phyloP scores from a whole-genome alignment of 2,113 vertebrate species.

The Phasianus colchicus region DNA sequence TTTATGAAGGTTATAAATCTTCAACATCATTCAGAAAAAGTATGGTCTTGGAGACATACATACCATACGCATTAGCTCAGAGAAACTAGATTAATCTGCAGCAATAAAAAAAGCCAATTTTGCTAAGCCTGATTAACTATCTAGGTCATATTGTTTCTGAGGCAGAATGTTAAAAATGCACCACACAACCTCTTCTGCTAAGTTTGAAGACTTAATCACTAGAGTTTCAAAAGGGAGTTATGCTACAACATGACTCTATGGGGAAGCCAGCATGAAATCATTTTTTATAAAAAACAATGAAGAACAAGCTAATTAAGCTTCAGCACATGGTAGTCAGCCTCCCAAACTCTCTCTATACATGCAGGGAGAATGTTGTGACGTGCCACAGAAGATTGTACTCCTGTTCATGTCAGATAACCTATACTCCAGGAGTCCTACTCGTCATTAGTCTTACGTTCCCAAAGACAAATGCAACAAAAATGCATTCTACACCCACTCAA shows the following conservation, averaged over 20 bases:
- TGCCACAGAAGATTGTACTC: neutral
- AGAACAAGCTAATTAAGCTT: neutral
- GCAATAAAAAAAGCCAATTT: slow-evolving; percentile 40
- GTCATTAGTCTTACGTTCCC: neutral
- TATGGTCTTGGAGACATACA: slow-evolving; percentile 32
- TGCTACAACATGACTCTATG: neutral
- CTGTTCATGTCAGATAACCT: neutral
- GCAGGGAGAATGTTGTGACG: neutral
- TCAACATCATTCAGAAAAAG: slow-evolving; percentile 46
- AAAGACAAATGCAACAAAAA: neutral
- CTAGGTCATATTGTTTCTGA: slow-evolving; percentile 63
- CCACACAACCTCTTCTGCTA: slow-evolving; percentile 7
- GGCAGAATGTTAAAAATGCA: slow-evolving; percentile 41
- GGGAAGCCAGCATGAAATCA: neutral
- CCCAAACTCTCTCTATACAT: neutral
- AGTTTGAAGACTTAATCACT: neutral
- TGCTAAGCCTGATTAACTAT: slow-evolving; percentile 72
- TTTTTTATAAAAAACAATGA: neutral
- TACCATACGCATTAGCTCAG: slow-evolving; percentile 36
- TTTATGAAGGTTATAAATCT: slow-evolving; percentile 45
- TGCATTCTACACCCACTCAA: neutral
- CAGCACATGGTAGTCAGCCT: neutral
- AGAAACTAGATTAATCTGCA: slow-evolving; percentile 50
- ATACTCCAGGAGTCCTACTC: neutral
- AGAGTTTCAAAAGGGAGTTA: neutral